Evolutionary conservation across 2,888 invertebrate species (phyloP).

Genomic region (Steinernema hermaphroditum): DNA sequence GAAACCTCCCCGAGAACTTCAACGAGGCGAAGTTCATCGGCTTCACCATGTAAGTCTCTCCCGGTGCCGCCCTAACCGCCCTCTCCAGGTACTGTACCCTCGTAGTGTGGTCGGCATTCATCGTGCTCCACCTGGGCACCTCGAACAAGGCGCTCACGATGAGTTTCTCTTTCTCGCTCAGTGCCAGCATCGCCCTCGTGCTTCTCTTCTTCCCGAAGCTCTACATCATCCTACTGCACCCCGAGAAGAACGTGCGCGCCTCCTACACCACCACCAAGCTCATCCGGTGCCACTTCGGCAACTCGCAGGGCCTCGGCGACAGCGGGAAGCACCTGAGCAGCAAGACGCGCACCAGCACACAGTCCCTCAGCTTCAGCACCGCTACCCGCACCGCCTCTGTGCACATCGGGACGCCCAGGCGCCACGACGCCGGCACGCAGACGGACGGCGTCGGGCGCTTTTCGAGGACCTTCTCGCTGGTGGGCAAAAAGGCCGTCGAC

Average conservation of each 20-base stretch:
- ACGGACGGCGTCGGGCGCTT: slow-evolving; percentile 52
- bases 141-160: slow-evolving; percentile 69
- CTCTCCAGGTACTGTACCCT: slow-evolving; percentile 65
- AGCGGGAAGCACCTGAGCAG: slow-evolving; percentile 54
- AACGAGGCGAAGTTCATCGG: slow-evolving; percentile 77
- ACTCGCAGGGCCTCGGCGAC: slow-evolving; percentile 60
- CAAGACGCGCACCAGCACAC: slow-evolving; percentile 60
- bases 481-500: slow-evolving; percentile 58
- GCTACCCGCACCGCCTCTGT: slow-evolving; percentile 49
- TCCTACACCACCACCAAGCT: slow-evolving; percentile 78
- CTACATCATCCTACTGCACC: slow-evolving; percentile 77
- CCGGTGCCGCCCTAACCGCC: slow-evolving; percentile 74
- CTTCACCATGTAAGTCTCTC: slow-evolving; percentile 98
- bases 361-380: slow-evolving; percentile 44
- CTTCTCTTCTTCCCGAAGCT: slow-evolving; percentile 79
- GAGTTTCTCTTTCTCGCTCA: slow-evolving; percentile 77
- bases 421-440: slow-evolving; percentile 48
- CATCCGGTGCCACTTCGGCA: slow-evolving; percentile 70
- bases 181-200: slow-evolving; percentile 76
- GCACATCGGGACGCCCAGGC: slow-evolving; percentile 42
- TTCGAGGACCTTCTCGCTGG: slow-evolving; percentile 61
- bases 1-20: slow-evolving; percentile 97
- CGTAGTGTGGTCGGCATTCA: slow-evolving; percentile 86
- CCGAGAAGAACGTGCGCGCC: slow-evolving; percentile 78
- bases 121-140: slow-evolving; percentile 92